phyloP scores from a whole-genome alignment of 2,888 invertebrate species.

The Apodemia mormo region DNA sequence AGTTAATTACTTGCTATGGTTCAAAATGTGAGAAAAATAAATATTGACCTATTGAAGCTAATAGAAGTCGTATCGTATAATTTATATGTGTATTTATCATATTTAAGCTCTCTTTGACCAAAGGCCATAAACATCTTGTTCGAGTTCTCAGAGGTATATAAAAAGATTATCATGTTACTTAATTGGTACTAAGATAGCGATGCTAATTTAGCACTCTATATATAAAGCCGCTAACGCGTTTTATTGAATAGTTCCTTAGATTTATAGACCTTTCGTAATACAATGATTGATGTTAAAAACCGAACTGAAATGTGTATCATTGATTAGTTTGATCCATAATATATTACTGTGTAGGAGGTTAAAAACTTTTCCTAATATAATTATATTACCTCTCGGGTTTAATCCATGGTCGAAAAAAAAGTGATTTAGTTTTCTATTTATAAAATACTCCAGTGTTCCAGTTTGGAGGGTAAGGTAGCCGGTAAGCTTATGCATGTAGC shows the following conservation, averaged over 20 bases:
- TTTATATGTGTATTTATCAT: slow-evolving; percentile 9
- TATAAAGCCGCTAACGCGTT: slow-evolving; percentile 5
- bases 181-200: slow-evolving; percentile 8
- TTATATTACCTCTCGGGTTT: too few relatives aligned
- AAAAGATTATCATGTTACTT: slow-evolving; percentile 4
- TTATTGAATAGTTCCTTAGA: slow-evolving; percentile 5
- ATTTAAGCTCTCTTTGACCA: neutral
- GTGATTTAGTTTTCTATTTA: too few relatives aligned
- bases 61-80: neutral
- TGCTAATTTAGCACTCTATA: slow-evolving; percentile 8
- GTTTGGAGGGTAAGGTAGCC: too few relatives aligned
- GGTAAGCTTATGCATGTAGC: too few relatives aligned
- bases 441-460: too few relatives aligned
- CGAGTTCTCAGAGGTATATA: slow-evolving; percentile 6
- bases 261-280: slow-evolving; percentile 4
- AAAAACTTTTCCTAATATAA: neutral
- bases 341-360: neutral
- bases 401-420: too few relatives aligned
- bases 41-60: slow-evolving; percentile 11
- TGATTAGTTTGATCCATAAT: neutral
- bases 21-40: slow-evolving; percentile 2
- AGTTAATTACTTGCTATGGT: neutral
- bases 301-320: neutral
- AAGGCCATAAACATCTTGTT: slow-evolving; percentile 6
- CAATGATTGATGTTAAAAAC: slow-evolving; percentile 3